Conservation (phyloP, 2,797 vertebrate genomes). For the Rhabdomys pumilio region DNA sequence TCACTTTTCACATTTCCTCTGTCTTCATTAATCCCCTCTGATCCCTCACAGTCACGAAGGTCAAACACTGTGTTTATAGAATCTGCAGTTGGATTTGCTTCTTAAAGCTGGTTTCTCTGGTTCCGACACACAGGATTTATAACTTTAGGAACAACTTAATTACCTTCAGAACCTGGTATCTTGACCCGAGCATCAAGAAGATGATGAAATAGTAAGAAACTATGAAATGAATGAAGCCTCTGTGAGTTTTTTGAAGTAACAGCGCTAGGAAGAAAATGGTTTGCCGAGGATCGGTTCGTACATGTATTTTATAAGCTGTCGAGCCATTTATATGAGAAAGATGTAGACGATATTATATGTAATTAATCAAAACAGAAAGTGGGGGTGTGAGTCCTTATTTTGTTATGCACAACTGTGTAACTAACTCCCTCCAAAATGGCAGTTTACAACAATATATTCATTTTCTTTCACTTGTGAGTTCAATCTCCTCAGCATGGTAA, state of each 20-base stretch:
- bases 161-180: constrained; percentile 34
- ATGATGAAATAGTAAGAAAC: constrained; percentile 73
- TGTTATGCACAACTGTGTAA: neutral
- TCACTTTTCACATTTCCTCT: constrained; percentile 32
- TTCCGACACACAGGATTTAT: constrained; percentile 61
- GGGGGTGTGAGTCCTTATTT: neutral
- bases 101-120: constrained; percentile 58
- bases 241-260: neutral
- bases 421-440: neutral
- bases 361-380: constrained; percentile 32
- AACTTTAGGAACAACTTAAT: constrained; percentile 22
- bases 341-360: neutral
- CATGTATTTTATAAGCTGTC: neutral
- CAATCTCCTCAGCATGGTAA: neutral
- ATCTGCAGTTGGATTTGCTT: constrained; percentile 38
- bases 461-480: neutral
- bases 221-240: constrained; percentile 47
- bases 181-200: constrained; percentile 37
- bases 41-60: neutral
- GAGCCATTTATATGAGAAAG: constrained; percentile 25
- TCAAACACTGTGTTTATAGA: constrained; percentile 63
- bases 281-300: neutral
- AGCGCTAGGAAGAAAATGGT: neutral
- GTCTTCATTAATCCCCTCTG: constrained; percentile 40
- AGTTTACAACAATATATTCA: neutral